Evolutionary conservation across 2,113 vertebrate species (phyloP).

Genomic region (Engystomops pustulosus): DNA sequence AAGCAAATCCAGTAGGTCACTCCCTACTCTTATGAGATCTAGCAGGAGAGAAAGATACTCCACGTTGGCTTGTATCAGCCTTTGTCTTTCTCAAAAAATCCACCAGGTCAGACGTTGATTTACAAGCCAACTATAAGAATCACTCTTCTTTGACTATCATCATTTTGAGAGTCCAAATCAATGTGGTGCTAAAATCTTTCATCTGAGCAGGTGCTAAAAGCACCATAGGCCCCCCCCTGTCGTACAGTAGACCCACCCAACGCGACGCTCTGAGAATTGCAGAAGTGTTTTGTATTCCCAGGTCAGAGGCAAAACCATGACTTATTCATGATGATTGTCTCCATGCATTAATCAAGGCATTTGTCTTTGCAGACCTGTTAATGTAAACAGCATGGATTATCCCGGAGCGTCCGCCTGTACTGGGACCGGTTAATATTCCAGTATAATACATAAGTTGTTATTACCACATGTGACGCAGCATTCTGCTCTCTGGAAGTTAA

Average conservation of each 20-base stretch:
- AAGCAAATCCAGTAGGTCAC: neutral
- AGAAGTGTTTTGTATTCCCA: slow-evolving; percentile 44
- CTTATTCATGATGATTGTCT: slow-evolving; percentile 52
- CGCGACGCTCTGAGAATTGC: neutral
- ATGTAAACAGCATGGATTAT: slow-evolving; percentile 12
- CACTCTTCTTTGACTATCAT: neutral
- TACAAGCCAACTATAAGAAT: too few species aligned
- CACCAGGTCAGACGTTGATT: neutral
- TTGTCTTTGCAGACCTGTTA: slow-evolving; percentile 1
- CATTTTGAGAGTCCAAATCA: neutral
- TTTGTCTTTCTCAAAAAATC: neutral
- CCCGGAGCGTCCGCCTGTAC: neutral
- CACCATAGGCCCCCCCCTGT: neutral
- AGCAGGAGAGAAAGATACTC: neutral
- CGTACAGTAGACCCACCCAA: slow-evolving; percentile 1
- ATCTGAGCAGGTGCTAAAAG: slow-evolving; percentile 39
- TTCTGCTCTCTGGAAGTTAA: slow-evolving; percentile 14
- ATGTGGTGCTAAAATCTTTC: slow-evolving; percentile 7
- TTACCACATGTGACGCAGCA: neutral
- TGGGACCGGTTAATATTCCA: neutral
- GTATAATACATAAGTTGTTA: fast-evolving
- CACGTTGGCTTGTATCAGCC: neutral
- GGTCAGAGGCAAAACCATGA: neutral
- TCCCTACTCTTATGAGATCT: neutral
- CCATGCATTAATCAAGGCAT: slow-evolving; percentile 10